phyloP scores from a whole-genome alignment of 2,888 invertebrate genomes.

The Drosophila mayaguana region DNA sequence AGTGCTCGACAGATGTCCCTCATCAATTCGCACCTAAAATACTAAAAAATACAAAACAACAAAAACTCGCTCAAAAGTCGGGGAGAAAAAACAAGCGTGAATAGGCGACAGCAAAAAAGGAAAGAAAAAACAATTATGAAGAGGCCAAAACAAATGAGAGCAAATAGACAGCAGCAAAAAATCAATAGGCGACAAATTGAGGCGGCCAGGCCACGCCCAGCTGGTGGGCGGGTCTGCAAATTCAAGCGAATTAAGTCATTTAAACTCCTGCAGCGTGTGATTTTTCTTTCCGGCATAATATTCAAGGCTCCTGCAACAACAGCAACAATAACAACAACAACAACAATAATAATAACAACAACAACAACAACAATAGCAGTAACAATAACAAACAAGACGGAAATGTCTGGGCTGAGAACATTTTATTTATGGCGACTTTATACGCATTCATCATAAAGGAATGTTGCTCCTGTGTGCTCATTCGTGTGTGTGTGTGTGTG shows the following conservation, averaged over 20 bases:
- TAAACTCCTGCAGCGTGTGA: conserved; percentile 77
- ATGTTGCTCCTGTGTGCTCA: conserved; percentile 29
- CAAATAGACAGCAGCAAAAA: conserved; percentile 18
- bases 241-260: conserved; percentile 73
- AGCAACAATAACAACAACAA: conserved; percentile 15
- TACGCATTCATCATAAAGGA: conserved; percentile 72
- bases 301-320: conserved; percentile 45
- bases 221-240: conserved; percentile 26
- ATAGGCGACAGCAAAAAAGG: conserved; percentile 20
- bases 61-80: conserved; percentile 10
- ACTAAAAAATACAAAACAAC: not conserved
- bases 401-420: conserved; percentile 55
- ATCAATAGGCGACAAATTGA: conserved; percentile 45
- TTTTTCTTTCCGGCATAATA: conserved; percentile 72
- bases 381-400: conserved; percentile 44
- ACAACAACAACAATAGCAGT: conserved; percentile 3
- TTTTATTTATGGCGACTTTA: conserved; percentile 75
- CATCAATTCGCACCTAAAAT: conserved; percentile 53
- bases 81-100: conserved; percentile 2
- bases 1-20: conserved; percentile 51
- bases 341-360: conserved; percentile 11
- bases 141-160: conserved; percentile 23
- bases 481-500: not conserved
- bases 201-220: conserved; percentile 26
- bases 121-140: conserved; percentile 45